A percentile compares a stretch with the other conserved stretches of the same genome.
Evolutionary conservation across 2,888 invertebrate species (phyloP).

Genomic region (Blastobasis lacticolella): DNA sequence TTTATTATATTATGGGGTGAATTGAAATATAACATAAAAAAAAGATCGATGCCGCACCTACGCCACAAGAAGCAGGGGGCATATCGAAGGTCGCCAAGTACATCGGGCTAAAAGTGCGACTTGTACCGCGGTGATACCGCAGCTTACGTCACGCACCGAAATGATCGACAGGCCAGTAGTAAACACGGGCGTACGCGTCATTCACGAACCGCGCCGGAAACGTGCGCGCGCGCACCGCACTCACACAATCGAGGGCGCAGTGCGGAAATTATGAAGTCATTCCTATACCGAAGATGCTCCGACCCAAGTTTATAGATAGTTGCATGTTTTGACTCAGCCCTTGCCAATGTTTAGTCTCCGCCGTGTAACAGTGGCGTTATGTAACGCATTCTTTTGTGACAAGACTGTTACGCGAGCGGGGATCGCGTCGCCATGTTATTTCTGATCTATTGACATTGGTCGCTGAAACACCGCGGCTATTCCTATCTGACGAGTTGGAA

Average conservation of each 20-base stretch:
- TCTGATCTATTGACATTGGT: too few species aligned
- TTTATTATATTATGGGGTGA: too few species aligned
- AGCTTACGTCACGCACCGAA: constrained; percentile 53
- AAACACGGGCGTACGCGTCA: constrained; percentile 50
- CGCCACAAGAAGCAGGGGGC: too few species aligned
- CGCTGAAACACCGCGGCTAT: too few species aligned
- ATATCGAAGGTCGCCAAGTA: too few species aligned
- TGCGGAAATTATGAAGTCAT: constrained; percentile 51
- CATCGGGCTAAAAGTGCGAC: too few species aligned
- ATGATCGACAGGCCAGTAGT: constrained; percentile 61
- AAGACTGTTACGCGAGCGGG: background rate
- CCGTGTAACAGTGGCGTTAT: background rate
- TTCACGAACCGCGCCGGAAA: constrained; percentile 58
- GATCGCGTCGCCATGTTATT: too few species aligned
- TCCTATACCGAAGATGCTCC: constrained; percentile 40
- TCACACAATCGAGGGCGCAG: background rate
- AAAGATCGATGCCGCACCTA: too few species aligned
- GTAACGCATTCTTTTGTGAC: background rate
- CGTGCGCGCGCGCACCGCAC: constrained; percentile 14
- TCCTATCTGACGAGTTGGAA: too few species aligned
- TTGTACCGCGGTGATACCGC: constrained; percentile 11
- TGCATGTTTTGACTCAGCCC: constrained; percentile 34
- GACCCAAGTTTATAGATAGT: constrained; percentile 28
- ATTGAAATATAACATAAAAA: too few species aligned
- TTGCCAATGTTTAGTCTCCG: constrained; percentile 28